Base-by-base conservation (phyloP, 2,888 invertebrate species). In the Cerastis leucographa region DNA sequence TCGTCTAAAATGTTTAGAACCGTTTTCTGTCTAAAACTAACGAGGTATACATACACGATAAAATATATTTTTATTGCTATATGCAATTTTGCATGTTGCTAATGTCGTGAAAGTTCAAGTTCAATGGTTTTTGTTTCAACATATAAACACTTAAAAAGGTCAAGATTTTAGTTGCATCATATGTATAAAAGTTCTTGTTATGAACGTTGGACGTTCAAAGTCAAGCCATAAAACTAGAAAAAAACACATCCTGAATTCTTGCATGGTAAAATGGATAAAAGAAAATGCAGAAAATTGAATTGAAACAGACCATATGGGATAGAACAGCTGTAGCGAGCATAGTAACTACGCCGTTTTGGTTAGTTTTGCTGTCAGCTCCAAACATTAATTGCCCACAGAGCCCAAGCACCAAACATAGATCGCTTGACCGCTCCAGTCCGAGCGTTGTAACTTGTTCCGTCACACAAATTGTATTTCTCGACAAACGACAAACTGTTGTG, bases 401-500 rank as follows among this genome's bases (percentile, higher is more conserved):
- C 56, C 61, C 56, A 56, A 66, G 51, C 66, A 66, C 70, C 70
- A 66, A 70, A 80, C 83, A 54, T 66, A 70, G 59, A 83, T 68
- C 66, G 70, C 70, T 61, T 83, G 66, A 77, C 83, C 80, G 70
- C 70, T 49, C 35, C 59, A 44, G 35, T 67, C 49, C 35, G 64
- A 66, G 19, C 54, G 70, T 17, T 65, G 46, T 61, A 61, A 85
- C 78, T 83, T 70, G 70, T 67, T 44, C 19, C 62, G 62, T 67
- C 76, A 75, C 69, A 80, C 82, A 86, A 85, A 86, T 83, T 79
- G 81, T 78, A 75, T 77, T 80, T 70, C 71, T 51, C 68, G 54
- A 74, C 78, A 64, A 65, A 73, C 78, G 74, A 71, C 73, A 81
- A 84, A 89, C 87, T 83, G 78, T 81, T 82, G 82, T 71, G 81